Base-by-base conservation (phyloP, 2,888 invertebrate genomes). In the Peribatodes rhomboidaria region DNA sequence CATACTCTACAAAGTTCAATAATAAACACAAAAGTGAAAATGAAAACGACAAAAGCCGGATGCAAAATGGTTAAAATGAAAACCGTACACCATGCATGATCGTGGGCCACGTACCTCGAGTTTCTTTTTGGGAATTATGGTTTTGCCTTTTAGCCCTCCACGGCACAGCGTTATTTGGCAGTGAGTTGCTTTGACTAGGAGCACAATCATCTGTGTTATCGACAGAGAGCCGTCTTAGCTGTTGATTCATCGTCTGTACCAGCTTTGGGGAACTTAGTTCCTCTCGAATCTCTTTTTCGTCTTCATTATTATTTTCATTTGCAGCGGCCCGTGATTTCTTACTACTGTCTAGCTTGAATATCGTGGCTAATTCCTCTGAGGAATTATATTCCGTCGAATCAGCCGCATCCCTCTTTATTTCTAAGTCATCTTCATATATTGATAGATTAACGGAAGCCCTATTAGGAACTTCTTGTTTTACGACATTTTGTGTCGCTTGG, bases 341-440 rank as follows among this genome's bases (percentile, higher is more conserved):
- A 70, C 76, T 83, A 61, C 74, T 78, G 50, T 88, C 87, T 64
- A 89, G 74, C 74, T 95, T 94, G 80, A 95, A 95, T 76, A 95
- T 95, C 75, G 94, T 95, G 27, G 95, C 95, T 72, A 95, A 85
- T 80, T 95, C 95, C 78, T 95, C 95, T 53, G 95, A 94, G 11
- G 95, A 95, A 82, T 95, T 95, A 78, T 95, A 95, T 81, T 95
- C 95, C 61, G 95, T 94, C 16, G 93, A 83, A 80, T 93, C 93
- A 61, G 85, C 82, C 55, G 82, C 75, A 63, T 92, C 90, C 71
- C 82, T 90, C 72, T 86, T 92, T 68, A 83, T 70, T 77, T 89
- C 88, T 79, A 89, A 81, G 73, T 90, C 88, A 58, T 92, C 87
- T 83, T 92, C 92, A 71, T 92, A 91, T 76, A 92, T 89, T 47